Evolutionary conservation across 2,113 vertebrate species (phyloP).

Genomic region (Saguinus imperator): DNA sequence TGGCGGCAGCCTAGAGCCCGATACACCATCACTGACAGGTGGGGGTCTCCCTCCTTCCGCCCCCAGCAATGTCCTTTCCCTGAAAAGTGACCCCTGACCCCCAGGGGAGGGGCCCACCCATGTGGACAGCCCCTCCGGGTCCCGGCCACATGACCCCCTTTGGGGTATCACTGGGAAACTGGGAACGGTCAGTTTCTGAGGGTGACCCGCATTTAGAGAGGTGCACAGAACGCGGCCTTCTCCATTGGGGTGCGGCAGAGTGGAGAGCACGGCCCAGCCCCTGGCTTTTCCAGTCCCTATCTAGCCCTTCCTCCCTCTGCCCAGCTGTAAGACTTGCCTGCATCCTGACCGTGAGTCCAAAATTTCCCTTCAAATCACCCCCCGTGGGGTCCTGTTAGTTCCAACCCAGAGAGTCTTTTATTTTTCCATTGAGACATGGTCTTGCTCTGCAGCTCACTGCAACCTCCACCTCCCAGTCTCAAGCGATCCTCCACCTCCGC

Average conservation of each 20-base stretch:
- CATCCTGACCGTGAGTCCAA: background rate
- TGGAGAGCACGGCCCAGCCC: background rate
- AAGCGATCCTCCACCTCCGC: no score
- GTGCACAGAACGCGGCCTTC: background rate
- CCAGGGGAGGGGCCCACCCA: background rate
- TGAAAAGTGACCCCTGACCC: background rate
- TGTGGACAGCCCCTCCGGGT: background rate
- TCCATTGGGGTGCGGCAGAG: background rate
- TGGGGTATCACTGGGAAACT: background rate
- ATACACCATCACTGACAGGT: background rate
- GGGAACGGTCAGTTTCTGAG: background rate
- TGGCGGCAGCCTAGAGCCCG: rapidly evolving
- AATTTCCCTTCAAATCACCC: rapidly evolving
- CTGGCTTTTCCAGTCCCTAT: rapidly evolving
- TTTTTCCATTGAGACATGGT: no score
- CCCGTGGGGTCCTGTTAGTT: background rate
- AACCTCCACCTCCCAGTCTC: no score
- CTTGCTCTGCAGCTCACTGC: no score
- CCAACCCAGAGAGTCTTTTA: background rate
- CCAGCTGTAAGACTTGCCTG: rapidly evolving
- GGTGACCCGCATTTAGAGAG: background rate
- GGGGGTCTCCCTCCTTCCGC: background rate
- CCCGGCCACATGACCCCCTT: background rate
- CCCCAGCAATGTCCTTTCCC: background rate
- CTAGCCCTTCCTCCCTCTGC: background rate